phyloP scores from a whole-genome alignment of 2,888 invertebrate genomes.

The Pristionchus fissidentatus region DNA sequence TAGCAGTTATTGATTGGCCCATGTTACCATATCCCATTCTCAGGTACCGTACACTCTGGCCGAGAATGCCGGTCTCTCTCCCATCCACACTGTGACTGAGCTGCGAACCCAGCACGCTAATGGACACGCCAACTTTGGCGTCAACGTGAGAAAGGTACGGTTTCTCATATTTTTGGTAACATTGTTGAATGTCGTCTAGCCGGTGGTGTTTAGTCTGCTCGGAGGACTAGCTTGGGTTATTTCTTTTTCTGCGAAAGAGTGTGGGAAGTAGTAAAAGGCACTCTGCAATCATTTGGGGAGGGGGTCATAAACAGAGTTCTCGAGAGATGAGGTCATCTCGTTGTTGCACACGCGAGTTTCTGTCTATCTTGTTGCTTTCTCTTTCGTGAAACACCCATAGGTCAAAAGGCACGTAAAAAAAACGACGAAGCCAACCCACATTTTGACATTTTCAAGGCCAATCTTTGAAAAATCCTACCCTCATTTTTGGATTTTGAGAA shows the following conservation, averaged over 20 bases:
- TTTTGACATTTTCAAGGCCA: too few species aligned
- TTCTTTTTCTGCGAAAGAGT: too few species aligned
- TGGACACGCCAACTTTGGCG: constrained; percentile 89
- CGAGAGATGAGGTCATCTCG: not conserved
- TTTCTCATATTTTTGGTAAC: not conserved
- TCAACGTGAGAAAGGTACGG: constrained; percentile 87
- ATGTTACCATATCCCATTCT: not conserved
- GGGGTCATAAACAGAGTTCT: not conserved
- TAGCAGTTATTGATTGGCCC: not conserved
- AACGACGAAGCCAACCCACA: too few species aligned
- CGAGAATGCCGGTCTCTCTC: constrained; percentile 92
- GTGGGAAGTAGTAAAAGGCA: not conserved
- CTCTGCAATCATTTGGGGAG: too few species aligned
- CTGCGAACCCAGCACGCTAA: constrained; percentile 92
- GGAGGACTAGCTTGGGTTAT: too few species aligned
- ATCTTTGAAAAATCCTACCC: too few species aligned
- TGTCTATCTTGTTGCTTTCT: too few species aligned
- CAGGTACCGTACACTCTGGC: constrained; percentile 91
- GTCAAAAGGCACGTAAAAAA: too few species aligned
- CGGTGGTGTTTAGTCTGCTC: not conserved
- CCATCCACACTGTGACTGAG: constrained; percentile 96
- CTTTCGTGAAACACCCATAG: too few species aligned
- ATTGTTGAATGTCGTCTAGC: not conserved
- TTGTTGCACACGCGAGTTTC: not conserved
- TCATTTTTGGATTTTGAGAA: too few species aligned